Evolutionary conservation across 64 coral and sea anemone genomes (phyloP), one percentile per base, ranked within the genome.

Genomic region (Cladopsammia gracilis): DNA sequence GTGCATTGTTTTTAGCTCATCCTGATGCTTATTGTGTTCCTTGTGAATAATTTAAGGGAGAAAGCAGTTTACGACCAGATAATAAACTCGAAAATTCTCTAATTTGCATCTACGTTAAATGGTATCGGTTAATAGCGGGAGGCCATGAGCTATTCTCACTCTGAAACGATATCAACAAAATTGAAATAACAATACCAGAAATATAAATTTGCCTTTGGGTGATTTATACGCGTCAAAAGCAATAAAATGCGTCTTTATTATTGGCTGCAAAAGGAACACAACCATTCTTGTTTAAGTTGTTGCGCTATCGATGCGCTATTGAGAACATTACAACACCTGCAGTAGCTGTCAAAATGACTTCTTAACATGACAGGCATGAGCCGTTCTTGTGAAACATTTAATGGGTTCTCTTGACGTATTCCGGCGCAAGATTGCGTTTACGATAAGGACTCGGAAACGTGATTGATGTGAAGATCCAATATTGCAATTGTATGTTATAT

Each of bases 31-130:
- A 48, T 11, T 14, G 48, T 25, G 44, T 18, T 25, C 22, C 42
- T 48, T 18, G 14, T 24, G 20, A 62, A 84, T 67, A 67, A 67
- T 65, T 67, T 23, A 51, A 13, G 43, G 67, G 3, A 49, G 25
- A 4, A 10, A 14, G 18, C 5, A 47, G 6, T 82, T 44, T 42
- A 23, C 14, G 43, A 66, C 10, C 18, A 84, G 62, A 64, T 49
- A 23, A 50, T 51, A 50, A 13, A 67, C 60, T 65, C 8, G 80
- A 50, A 68, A 46, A 13, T 68, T 84, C 47, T 15, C 13, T 62
- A 64, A 82, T 82, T 82, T 82, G 78, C 62, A 84, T 84, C 46
- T 44, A 15, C 48, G 48, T 54, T 52, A 7, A 77, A 77, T 16
- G 22, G 11, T 15, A 11, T 75, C 0, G 48, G 19, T n/a, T 66